Conservation (phyloP, 2,113 vertebrate species). For the Percopsis transmontana region DNA sequence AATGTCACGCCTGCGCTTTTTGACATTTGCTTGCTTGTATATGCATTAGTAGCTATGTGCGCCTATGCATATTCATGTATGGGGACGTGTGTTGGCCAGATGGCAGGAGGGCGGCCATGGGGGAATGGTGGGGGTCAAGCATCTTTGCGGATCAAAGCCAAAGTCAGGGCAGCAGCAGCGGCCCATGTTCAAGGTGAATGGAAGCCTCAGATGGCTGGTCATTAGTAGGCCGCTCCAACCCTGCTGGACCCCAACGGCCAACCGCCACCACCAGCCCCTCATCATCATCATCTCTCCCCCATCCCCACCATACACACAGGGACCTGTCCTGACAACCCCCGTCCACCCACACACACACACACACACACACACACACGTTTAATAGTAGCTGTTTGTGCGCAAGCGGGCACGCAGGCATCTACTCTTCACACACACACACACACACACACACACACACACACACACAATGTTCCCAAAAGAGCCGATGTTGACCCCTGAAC, state of each 20-base stretch:
- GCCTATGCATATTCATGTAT: slow-evolving; percentile 69
- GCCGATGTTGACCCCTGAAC: slow-evolving; percentile 65
- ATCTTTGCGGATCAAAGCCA: slow-evolving; percentile 83
- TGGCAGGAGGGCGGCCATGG: slow-evolving; percentile 64
- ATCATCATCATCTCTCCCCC: slow-evolving; percentile 34
- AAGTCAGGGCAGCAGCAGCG: slow-evolving; percentile 80
- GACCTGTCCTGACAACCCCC: slow-evolving; percentile 49
- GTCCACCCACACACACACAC: slow-evolving; percentile 39
- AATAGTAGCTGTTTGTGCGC: neutral
- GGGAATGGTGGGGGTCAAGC: slow-evolving; percentile 77
- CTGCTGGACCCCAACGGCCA: slow-evolving; percentile 60
- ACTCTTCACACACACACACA: slow-evolving; percentile 1
- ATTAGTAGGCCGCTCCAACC: slow-evolving; percentile 75
- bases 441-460: slow-evolving; percentile 9
- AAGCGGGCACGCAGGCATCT: neutral
- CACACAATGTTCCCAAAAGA: slow-evolving; percentile 26
- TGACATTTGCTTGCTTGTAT: slow-evolving; percentile 24
- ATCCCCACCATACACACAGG: slow-evolving; percentile 41
- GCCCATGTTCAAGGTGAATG: slow-evolving; percentile 82
- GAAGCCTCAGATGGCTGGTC: slow-evolving; percentile 80
- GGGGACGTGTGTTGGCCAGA: slow-evolving; percentile 65
- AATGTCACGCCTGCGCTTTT: slow-evolving; percentile 23
- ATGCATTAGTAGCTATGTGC: slow-evolving; percentile 39
- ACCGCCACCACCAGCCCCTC: slow-evolving; percentile 41
- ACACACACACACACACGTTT: slow-evolving; percentile 8